These are phyloP conservation scores for Rhincodon typus DNA, from an alignment of 2,797 vertebrate species.

Conservation along the genomic window DNA sequence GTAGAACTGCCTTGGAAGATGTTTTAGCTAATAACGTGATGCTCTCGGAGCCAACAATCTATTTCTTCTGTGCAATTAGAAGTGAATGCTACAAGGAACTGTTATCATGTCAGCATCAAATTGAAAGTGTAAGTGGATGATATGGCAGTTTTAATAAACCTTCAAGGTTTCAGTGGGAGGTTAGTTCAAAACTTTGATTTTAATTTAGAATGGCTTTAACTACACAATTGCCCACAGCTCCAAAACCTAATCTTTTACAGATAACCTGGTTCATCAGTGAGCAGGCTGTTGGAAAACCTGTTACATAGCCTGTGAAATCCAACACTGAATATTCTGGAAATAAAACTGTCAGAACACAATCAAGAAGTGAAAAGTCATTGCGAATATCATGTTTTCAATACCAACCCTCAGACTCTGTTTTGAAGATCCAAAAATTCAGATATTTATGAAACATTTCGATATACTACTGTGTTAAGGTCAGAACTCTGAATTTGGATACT, in stretches of 20 bases:
- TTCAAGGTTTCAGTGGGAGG: background rate
- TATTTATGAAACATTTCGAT: background rate
- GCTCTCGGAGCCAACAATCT: background rate
- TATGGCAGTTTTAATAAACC: constrained; percentile 9
- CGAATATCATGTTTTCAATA: background rate
- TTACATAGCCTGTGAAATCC: background rate
- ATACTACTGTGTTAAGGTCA: background rate
- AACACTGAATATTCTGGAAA: background rate
- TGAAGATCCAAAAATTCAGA: background rate
- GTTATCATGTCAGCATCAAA: constrained; percentile 1
- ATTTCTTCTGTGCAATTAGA: background rate
- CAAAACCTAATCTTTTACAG: background rate
- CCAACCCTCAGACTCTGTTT: background rate
- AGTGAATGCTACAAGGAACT: background rate
- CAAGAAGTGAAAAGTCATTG: background rate
- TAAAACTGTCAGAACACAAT: background rate
- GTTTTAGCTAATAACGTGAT: background rate
- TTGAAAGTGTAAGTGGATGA: constrained; percentile 1
- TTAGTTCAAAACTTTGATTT: constrained; percentile 32
- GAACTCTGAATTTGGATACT: background rate
- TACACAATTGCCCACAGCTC: constrained; percentile 19
- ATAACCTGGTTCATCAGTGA: background rate
- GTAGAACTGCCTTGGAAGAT: background rate
- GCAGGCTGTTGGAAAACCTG: background rate
- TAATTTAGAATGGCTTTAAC: constrained; percentile 28